phyloP scores from a whole-genome alignment of 2,888 invertebrate species.

The Dyspetes luteomarginatus region DNA sequence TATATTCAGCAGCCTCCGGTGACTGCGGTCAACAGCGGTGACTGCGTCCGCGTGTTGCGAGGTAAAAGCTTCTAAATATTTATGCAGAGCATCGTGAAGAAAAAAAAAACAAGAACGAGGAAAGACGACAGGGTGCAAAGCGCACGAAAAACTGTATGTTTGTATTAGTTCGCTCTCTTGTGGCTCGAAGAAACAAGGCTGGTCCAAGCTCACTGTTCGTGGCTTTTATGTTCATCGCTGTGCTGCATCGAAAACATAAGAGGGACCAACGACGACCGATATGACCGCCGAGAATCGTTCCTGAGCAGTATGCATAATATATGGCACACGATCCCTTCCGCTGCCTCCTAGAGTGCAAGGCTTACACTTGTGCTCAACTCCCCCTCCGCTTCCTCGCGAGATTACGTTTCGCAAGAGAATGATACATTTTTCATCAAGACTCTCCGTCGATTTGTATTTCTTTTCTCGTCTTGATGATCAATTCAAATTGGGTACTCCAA shows the following conservation, averaged over 20 bases:
- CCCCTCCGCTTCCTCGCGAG: constrained; percentile 41
- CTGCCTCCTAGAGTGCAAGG: not conserved
- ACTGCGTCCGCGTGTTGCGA: not conserved
- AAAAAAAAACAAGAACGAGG: not conserved
- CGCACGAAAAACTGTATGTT: constrained; percentile 10
- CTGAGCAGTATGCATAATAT: constrained; percentile 73
- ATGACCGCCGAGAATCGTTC: constrained; percentile 72
- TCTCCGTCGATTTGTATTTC: not conserved
- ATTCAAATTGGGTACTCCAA: too few species aligned
- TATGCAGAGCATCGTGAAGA: constrained; percentile 53
- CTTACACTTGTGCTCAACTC: constrained; percentile 48
- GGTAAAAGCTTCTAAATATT: constrained; percentile 76
- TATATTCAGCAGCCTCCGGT: not conserved
- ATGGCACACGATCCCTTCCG: constrained; percentile 60
- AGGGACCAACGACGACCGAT: constrained; percentile 22
- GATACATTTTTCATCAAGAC: constrained; percentile 1
- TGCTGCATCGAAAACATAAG: not conserved
- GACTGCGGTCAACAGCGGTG: too few species aligned
- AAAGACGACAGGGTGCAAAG: constrained; percentile 25
- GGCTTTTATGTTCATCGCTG: not conserved
- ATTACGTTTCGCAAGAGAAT: constrained; percentile 34
- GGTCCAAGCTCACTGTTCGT: constrained; percentile 13
- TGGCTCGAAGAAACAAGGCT: constrained; percentile 41
- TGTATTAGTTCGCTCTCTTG: not conserved
- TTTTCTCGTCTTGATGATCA: not conserved